phyloP scores from a whole-genome alignment of 2,888 invertebrate genomes.

The Caenorhabditis virilis region DNA sequence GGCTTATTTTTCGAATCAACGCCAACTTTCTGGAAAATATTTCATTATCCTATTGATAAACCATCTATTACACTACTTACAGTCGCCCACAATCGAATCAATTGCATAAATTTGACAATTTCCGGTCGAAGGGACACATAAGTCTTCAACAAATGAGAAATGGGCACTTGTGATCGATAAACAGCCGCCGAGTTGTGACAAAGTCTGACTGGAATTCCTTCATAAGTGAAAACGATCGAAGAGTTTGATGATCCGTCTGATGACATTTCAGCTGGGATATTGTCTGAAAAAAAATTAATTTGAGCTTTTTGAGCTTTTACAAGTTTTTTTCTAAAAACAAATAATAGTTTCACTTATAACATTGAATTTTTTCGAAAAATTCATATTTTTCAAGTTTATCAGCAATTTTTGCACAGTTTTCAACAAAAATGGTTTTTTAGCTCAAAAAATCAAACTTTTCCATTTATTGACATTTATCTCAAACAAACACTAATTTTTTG shows the following conservation, averaged over 20 bases:
- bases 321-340: too few relatives aligned
- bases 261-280: constrained; percentile 14
- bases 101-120: constrained; percentile 64
- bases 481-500: too few relatives aligned
- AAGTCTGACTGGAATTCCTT: constrained; percentile 5
- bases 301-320: too few relatives aligned
- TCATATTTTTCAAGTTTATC: too few relatives aligned
- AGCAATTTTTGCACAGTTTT: too few relatives aligned
- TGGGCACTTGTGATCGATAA: constrained; percentile 2
- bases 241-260: constrained; percentile 1
- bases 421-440: too few relatives aligned
- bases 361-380: too few relatives aligned
- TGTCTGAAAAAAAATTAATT: too few relatives aligned
- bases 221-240: constrained; percentile 7
- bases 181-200: constrained; percentile 10
- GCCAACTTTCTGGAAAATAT: constrained; percentile 5
- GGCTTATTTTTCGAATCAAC: constrained; percentile 70
- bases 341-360: too few relatives aligned
- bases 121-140: constrained; percentile 18
- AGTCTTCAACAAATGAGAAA: constrained; percentile 15
- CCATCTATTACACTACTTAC: constrained; percentile 54
- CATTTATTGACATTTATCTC: too few relatives aligned
- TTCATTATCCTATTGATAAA: neutral
- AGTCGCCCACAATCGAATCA: constrained; percentile 70
- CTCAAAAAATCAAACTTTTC: too few relatives aligned